Evolutionary conservation across 1,140 invertebrate genomes (phyloP), one percentile per base, ranked within the genome.

Genomic region (Pseudomyrmex sp.): DNA sequence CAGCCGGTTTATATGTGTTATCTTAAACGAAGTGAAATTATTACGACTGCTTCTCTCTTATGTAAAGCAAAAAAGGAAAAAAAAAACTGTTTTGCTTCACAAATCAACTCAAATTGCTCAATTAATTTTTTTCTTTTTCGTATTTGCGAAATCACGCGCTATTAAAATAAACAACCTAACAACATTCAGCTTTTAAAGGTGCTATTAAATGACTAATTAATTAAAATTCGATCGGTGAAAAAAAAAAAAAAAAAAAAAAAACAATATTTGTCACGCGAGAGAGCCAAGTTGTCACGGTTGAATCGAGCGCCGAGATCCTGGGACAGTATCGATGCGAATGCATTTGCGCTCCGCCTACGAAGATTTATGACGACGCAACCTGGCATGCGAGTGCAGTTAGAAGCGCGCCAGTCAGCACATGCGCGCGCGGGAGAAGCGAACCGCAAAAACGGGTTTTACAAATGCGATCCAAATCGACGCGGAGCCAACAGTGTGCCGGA

Each of bases 391-490:
- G 74, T 72, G 86, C 79, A 88, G 84, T 87, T 63, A 62, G 77
- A 87, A 88, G 85, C 82, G 84, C 83, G 79, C 66, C 85, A 82
- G 69, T 85, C 70, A 82, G 85, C 89, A 88, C 85, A 85, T 77
- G 85, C 79, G 85, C 89, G 84, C 85, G 84, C 85, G 69, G 26
- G 72, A 79, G 82, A 82, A 65, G 69, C 69, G 83, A 83, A 68
- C 23, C 72, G 82, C 84, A 86, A 86, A 73, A 92, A 91, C 90
- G 86, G 87, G 90, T 92, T 92, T 89, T 70, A 72, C 86, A 89
- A 90, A 90, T 87, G 90, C 91, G 90, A 92, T 91, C 88, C 68
- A 68, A 85, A 92, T 92, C 91, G 62, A 59, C 23, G 58, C 72
- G 50, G 48, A 61, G 68, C 62, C 68, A 56, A 74, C 84, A 68